These are phyloP conservation scores for Gasterosteus aculeatus DNA, from an alignment of 2,113 vertebrate species.

Conservation along the genomic window DNA sequence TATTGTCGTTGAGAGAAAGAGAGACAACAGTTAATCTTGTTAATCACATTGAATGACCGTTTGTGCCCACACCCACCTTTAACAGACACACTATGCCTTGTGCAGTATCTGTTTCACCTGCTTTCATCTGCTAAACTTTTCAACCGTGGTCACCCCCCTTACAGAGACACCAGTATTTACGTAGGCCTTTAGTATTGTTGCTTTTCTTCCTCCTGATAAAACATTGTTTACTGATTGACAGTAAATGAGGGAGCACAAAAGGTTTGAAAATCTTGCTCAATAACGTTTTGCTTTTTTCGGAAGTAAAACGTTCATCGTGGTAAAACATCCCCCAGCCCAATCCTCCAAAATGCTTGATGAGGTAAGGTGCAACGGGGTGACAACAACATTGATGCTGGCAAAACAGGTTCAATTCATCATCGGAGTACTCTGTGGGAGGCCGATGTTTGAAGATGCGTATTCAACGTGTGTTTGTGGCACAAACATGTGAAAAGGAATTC, in stretches of 20 bases:
- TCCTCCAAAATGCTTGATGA: conserved; percentile 28
- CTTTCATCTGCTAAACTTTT: too few relatives aligned
- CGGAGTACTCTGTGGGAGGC: conserved; percentile 12
- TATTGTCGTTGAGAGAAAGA: neutral
- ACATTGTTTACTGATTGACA: neutral
- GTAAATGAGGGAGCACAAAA: neutral
- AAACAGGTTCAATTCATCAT: conserved; percentile 16
- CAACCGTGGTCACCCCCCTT: neutral
- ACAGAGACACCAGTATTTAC: neutral
- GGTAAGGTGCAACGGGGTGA: conserved; percentile 22
- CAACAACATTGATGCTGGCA: conserved; percentile 25
- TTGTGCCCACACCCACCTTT: neutral
- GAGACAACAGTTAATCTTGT: neutral
- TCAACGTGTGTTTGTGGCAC: conserved; percentile 24
- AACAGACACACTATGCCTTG: neutral
- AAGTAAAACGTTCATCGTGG: conserved; percentile 3
- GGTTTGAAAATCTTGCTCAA: neutral
- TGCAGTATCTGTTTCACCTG: neutral
- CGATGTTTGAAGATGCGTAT: conserved; percentile 27
- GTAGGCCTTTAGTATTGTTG: neutral
- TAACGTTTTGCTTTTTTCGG: neutral
- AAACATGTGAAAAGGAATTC: conserved; percentile 23
- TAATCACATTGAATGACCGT: neutral
- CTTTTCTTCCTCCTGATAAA: neutral
- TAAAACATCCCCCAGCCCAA: conserved; percentile 25